Evolutionary conservation across 2,113 vertebrate species (phyloP), one percentile per base, ranked within the genome.

Genomic region (Oreochromis spilurus): DNA sequence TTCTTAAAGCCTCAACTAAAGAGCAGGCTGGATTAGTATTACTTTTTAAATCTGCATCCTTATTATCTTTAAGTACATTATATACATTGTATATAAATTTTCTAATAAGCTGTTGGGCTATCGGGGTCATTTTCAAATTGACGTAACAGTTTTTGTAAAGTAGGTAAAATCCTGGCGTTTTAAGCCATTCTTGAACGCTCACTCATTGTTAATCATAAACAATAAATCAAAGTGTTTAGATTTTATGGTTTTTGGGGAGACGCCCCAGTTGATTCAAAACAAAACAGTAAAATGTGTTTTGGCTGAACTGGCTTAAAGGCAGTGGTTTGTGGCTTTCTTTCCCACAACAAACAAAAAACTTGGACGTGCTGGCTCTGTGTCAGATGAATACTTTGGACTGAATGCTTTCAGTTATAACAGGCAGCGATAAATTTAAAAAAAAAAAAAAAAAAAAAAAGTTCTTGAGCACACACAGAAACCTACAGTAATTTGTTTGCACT

Each of bases 251-350:
- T 40, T 58, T 67, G 11, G 4, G 65, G 45, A 77, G 34, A 24
- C 5, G 5, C 60, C 29, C 45, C 54, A 38, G 7, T 45, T 87
- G 6, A 34, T 60, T 26, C 31, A 14, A 36, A 75, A 53, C 45
- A 31, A 36, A 55, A 9, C 43, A 1, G 24, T 40, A 19, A 82
- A 65, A 31, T 55, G 13, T 45, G 45, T 83, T 77, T 52, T 77
- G 45, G 72, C 4, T 4, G 72, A 34, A 7, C 6, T 34, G 72
- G 72, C 45, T 77, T 52, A 52, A n/a, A 52, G 45, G 72, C 45
- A 77, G 72, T n/a, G 72, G 45, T 53, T 57, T 8, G 43, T 79
- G 40, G 40, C 70, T 60, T 90, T 34, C 9, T 79, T 21, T 57
- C 5, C 52, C 43, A 62, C 31, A 43, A n/a, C 38, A 38, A 21